Percentiles rank a stretch among this genome's conserved stretches.
phyloP scores from a whole-genome alignment of 2,113 vertebrate genomes.

The Pelobates fuscus region DNA sequence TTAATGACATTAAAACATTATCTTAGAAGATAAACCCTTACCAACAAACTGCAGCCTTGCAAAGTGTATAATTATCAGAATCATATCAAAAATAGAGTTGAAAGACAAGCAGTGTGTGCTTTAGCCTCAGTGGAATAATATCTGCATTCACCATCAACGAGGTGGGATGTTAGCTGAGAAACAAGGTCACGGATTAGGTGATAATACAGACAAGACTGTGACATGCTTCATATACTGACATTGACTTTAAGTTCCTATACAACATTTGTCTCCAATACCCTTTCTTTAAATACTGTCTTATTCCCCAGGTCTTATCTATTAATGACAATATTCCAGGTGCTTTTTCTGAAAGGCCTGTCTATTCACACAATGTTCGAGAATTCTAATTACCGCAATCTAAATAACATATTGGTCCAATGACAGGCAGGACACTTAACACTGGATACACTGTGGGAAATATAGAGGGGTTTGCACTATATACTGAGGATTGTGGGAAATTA shows the following conservation, averaged over 20 bases:
- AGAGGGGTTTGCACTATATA: too few species aligned
- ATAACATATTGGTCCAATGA: too few species aligned
- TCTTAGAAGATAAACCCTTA: constrained; percentile 37
- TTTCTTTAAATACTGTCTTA: background rate
- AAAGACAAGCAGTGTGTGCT: constrained; percentile 8
- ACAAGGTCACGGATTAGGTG: constrained; percentile 37
- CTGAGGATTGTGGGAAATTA: too few species aligned
- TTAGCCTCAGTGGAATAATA: constrained; percentile 10
- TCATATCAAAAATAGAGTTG: constrained; percentile 9
- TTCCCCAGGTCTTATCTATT: background rate
- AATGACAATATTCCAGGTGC: background rate
- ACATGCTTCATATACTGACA: constrained; percentile 21
- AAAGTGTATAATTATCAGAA: constrained; percentile 40
- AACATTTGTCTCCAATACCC: background rate
- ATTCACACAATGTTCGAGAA: too few species aligned
- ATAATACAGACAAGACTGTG: constrained; percentile 39
- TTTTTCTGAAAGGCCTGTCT: background rate
- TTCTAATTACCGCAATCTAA: too few species aligned
- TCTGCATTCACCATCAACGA: constrained; percentile 18
- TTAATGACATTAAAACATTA: constrained; percentile 46
- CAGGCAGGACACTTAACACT: too few species aligned
- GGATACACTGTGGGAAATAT: too few species aligned
- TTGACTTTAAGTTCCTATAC: constrained; percentile 21
- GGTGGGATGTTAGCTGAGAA: constrained; percentile 15
- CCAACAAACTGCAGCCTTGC: constrained; percentile 32